phyloP scores from a whole-genome alignment of 2,113 vertebrate genomes.

The Paratilapia polleni region DNA sequence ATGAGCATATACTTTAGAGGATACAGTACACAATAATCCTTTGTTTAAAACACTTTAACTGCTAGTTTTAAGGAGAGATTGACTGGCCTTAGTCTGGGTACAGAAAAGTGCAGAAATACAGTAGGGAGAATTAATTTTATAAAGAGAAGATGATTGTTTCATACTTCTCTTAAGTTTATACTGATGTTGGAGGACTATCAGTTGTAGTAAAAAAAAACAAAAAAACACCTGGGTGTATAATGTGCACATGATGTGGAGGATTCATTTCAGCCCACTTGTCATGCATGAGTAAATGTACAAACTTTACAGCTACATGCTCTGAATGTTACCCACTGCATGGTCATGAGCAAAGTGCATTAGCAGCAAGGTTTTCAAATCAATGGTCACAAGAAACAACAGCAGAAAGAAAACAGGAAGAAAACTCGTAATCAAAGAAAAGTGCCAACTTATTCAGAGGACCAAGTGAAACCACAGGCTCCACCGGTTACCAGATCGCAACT shows the following conservation, averaged over 20 bases:
- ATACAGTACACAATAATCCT: slow-evolving; percentile 39
- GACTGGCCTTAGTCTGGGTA: slow-evolving; percentile 46
- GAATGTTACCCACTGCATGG: slow-evolving; percentile 5
- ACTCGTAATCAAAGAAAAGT: slow-evolving; percentile 19
- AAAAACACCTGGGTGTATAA: neutral
- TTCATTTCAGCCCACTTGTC: slow-evolving; percentile 4
- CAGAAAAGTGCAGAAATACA: slow-evolving; percentile 45
- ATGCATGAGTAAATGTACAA: slow-evolving; percentile 1
- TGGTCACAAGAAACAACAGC: neutral
- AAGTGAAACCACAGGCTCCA: neutral
- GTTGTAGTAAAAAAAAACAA: neutral
- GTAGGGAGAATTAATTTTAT: neutral
- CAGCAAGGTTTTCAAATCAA: slow-evolving; percentile 36
- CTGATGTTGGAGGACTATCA: slow-evolving; percentile 14
- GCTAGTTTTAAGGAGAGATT: slow-evolving; percentile 14
- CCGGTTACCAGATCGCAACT: slow-evolving; percentile 34
- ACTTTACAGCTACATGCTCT: slow-evolving; percentile 26
- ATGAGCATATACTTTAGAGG: slow-evolving; percentile 21
- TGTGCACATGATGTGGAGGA: slow-evolving; percentile 9
- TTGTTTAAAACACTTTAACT: slow-evolving; percentile 27
- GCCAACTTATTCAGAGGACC: neutral
- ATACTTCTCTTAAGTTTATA: slow-evolving; percentile 18
- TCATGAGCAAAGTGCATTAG: slow-evolving; percentile 1
- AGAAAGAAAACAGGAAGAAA: slow-evolving; percentile 1
- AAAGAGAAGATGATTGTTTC: slow-evolving; percentile 3